Conservation (phyloP, 2,113 vertebrate genomes). For the Propithecus coquereli region DNA sequence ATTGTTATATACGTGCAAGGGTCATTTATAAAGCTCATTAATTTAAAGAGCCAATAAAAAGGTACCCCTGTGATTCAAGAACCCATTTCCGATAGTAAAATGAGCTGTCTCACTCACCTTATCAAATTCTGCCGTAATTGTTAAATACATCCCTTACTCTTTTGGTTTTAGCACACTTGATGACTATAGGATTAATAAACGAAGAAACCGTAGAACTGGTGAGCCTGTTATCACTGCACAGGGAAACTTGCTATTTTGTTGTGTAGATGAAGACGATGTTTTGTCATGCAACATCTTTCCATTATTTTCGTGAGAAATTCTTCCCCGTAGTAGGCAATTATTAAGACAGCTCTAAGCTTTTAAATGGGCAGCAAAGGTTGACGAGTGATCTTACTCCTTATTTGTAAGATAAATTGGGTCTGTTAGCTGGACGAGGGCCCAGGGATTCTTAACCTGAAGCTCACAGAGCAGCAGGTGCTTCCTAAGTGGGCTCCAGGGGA, state of each 20-base stretch:
- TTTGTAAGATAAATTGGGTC: not conserved
- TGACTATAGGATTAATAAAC: not conserved
- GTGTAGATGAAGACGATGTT: not conserved
- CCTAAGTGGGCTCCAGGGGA: not conserved
- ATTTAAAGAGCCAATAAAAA: slow-evolving; percentile 34
- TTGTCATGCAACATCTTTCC: not conserved
- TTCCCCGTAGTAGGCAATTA: not conserved
- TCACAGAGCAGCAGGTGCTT: not conserved
- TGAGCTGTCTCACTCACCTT: not conserved
- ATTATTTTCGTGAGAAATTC: not conserved
- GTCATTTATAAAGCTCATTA: not conserved
- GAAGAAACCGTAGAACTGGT: not conserved
- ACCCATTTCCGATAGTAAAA: not conserved
- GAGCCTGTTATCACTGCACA: not conserved
- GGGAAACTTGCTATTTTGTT: not conserved
- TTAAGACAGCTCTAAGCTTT: not conserved
- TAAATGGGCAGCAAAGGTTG: not conserved
- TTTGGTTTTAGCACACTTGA: not conserved
- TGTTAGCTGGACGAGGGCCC: not conserved
- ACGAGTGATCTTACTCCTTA: not conserved
- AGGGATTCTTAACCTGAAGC: not conserved
- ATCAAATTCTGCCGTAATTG: not conserved
- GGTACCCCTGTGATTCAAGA: not conserved
- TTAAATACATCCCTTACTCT: not conserved
- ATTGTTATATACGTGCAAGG: not conserved